These are phyloP conservation scores for Seira ritae DNA, from an alignment of 2,888 invertebrate genomes.

Conservation along the genomic window DNA sequence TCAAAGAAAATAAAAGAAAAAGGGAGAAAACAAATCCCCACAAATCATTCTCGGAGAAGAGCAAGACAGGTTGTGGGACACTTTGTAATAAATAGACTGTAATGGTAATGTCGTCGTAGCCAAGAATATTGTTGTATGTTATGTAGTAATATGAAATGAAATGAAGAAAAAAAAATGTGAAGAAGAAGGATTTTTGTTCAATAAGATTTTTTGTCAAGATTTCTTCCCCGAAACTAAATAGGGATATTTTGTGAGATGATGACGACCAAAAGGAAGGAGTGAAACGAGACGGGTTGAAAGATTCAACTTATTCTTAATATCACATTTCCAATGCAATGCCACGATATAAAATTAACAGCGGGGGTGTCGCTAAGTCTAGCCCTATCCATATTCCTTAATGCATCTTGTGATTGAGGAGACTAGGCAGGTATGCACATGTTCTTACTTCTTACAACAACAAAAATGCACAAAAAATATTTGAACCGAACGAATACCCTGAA, in stretches of 20 bases:
- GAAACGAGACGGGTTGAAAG: slow-evolving; percentile 24
- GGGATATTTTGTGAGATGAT: slow-evolving; percentile 23
- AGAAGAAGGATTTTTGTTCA: slow-evolving; percentile 73
- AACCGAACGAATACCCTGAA: neutral
- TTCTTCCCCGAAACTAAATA: slow-evolving; percentile 53
- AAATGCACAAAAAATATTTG: too few species aligned
- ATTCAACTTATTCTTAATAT: slow-evolving; percentile 63
- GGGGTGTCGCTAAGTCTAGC: slow-evolving; percentile 65
- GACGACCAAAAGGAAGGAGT: neutral
- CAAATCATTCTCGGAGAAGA: slow-evolving; percentile 69
- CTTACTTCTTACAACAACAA: too few species aligned
- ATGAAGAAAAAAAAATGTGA: slow-evolving; percentile 60
- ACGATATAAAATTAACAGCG: slow-evolving; percentile 73
- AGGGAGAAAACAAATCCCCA: slow-evolving; percentile 63
- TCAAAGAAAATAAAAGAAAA: slow-evolving; percentile 24
- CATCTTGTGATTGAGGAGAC: too few species aligned
- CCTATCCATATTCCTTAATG: neutral
- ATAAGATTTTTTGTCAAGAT: slow-evolving; percentile 74
- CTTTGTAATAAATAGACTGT: slow-evolving; percentile 27
- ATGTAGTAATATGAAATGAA: slow-evolving; percentile 63
- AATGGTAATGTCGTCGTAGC: slow-evolving; percentile 20
- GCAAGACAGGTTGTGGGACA: slow-evolving; percentile 51
- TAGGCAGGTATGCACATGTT: neutral
- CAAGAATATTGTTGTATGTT: slow-evolving; percentile 43
- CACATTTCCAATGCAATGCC: slow-evolving; percentile 71